Percentiles rank a stretch among this genome's conserved stretches.
Evolutionary conservation across 2,113 vertebrate genomes (phyloP).

Genomic region (Xenopus tropicalis): UCB_Xtro_10.0 CM004451.2:5711001-5711500

Average conservation of each 20-base stretch:
- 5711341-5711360: conserved; percentile 7
- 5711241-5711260: neutral
- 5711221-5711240: neutral
- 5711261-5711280: conserved; percentile 58
- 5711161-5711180: conserved; percentile 47
- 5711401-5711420: neutral
- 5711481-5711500: too few relatives aligned
- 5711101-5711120: conserved; percentile 7
- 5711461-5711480: too few relatives aligned
- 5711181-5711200: conserved; percentile 36
- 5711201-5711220: neutral
- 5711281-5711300: conserved; percentile 66
- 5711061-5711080: neutral
- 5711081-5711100: neutral
- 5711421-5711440: neutral
- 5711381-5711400: neutral
- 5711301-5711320: conserved; percentile 68
- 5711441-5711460: neutral
- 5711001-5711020: too few relatives aligned
- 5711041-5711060: too few relatives aligned
- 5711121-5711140: neutral
- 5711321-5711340: conserved; percentile 62
- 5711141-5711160: conserved; percentile 14
- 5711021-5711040: too few relatives aligned
- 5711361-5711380: neutral